A percentile compares a stretch with the other conserved stretches of the same genome.
These are phyloP conservation scores for Boulengeromyrus knoepffleri DNA, from an alignment of 2,113 vertebrate species.

Conservation along the genomic window DNA sequence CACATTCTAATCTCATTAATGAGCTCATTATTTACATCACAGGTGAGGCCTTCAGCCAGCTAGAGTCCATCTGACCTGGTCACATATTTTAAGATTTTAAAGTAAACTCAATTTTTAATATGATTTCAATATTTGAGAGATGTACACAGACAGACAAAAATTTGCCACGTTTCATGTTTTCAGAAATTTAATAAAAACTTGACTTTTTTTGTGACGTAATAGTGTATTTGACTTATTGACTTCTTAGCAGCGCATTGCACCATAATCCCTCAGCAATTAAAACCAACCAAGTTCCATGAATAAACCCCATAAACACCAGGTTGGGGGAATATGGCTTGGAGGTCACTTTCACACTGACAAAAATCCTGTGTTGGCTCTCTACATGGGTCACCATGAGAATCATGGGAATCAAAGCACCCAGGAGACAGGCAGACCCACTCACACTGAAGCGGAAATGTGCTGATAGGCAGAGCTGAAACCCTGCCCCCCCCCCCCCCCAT, in stretches of 20 bases:
- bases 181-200: background rate
- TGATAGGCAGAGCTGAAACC: slow-evolving; percentile 24
- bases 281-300: background rate
- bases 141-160: background rate
- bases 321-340: background rate
- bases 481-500: slow-evolving; percentile 7
- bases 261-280: background rate
- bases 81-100: background rate
- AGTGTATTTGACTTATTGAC: background rate
- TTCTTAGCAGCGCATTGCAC: background rate
- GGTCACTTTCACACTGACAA: background rate
- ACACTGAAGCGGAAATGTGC: slow-evolving; percentile 13
- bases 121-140: background rate
- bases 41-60: background rate
- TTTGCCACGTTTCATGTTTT: background rate
- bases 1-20: background rate
- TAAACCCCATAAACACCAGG: background rate
- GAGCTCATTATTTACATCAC: background rate
- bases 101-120: background rate
- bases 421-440: background rate
- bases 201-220: background rate
- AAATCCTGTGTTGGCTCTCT: background rate
- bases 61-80: background rate
- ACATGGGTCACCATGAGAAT: background rate
- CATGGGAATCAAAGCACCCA: background rate